phyloP scores from a whole-genome alignment of 2,113 vertebrate genomes.

The Pipa parva region DNA sequence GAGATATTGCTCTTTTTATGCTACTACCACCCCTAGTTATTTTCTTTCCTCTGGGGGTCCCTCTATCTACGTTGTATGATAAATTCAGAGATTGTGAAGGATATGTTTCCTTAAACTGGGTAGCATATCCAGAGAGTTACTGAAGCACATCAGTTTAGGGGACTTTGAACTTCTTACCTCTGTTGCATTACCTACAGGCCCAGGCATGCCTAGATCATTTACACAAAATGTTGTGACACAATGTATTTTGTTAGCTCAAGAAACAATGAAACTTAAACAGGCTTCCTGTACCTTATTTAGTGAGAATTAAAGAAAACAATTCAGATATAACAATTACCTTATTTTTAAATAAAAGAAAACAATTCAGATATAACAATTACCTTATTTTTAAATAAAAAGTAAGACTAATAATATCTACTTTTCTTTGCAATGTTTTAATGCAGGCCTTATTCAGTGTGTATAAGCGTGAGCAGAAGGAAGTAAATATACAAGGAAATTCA shows the following conservation, averaged over 20 bases:
- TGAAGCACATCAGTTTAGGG: slow-evolving; percentile 7
- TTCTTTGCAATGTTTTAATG: neutral
- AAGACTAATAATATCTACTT: neutral
- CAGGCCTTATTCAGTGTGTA: too few relatives aligned
- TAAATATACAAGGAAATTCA: too few relatives aligned
- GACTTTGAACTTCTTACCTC: slow-evolving; percentile 28
- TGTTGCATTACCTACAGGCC: slow-evolving; percentile 47
- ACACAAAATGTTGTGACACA: slow-evolving; percentile 41
- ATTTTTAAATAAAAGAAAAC: slow-evolving; percentile 40
- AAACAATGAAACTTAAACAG: slow-evolving; percentile 42
- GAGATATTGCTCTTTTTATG: too few relatives aligned
- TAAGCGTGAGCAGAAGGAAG: too few relatives aligned
- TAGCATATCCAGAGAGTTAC: neutral
- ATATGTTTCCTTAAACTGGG: too few relatives aligned
- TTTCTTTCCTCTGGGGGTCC: too few relatives aligned
- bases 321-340: neutral
- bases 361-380: slow-evolving; percentile 3
- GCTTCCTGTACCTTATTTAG: slow-evolving; percentile 24
- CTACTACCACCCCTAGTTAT: too few relatives aligned
- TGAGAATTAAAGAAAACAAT: slow-evolving; percentile 44
- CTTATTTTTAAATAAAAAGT: neutral
- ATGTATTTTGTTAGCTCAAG: slow-evolving; percentile 43
- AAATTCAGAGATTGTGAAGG: neutral
- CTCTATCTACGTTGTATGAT: too few relatives aligned
- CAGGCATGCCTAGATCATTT: slow-evolving; percentile 52